Conservation (phyloP, 2,797 vertebrate genomes). For the Danionella dracula region DNA sequence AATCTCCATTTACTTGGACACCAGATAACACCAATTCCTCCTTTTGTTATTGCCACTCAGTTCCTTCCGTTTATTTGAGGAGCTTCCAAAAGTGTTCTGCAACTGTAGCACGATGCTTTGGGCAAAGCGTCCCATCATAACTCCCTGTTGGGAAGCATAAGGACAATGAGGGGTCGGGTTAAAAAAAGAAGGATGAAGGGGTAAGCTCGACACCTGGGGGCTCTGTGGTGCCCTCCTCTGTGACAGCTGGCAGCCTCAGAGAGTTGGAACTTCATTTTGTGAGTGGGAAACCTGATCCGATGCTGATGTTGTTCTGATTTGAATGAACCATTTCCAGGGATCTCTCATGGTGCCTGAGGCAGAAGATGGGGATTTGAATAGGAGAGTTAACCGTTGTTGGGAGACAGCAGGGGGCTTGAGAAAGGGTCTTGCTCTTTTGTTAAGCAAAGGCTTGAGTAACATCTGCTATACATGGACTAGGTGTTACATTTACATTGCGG, state of each 20-base stretch:
- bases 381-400: constrained; percentile 19
- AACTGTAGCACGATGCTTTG: constrained; percentile 35
- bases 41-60: neutral
- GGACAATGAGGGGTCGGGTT: constrained; percentile 35
- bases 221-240: constrained; percentile 25
- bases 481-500: constrained; percentile 43
- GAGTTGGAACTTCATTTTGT: constrained; percentile 8
- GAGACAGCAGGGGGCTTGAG: constrained; percentile 5
- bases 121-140: constrained; percentile 35
- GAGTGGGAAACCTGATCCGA: constrained; percentile 31
- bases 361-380: constrained; percentile 39
- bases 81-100: constrained; percentile 25
- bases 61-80: constrained; percentile 15
- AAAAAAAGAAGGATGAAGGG: neutral
- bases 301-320: constrained; percentile 33
- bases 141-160: constrained; percentile 18
- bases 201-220: constrained; percentile 15
- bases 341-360: constrained; percentile 32
- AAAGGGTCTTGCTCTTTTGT: constrained; percentile 20
- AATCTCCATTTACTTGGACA: neutral
- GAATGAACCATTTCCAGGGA: constrained; percentile 39
- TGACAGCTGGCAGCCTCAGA: constrained; percentile 34
- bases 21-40: constrained; percentile 3
- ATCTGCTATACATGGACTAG: constrained; percentile 57
- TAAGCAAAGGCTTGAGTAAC: neutral